phyloP scores from a whole-genome alignment of 2,888 invertebrate species.

The Lumbricus terrestris region DNA sequence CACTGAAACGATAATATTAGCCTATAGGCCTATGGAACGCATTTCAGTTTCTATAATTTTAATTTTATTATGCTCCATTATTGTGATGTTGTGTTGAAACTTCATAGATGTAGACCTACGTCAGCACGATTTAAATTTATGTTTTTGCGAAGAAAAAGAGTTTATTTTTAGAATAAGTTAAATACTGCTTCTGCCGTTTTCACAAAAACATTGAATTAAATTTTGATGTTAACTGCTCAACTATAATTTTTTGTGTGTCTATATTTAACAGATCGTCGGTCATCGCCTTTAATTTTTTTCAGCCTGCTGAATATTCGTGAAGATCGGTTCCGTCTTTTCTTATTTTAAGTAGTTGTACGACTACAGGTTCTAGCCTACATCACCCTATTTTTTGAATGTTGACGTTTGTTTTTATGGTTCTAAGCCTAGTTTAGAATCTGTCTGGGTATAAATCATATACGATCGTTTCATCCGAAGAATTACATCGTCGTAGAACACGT shows the following conservation, averaged over 20 bases:
- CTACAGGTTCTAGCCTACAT: no score
- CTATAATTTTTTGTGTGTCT: not conserved
- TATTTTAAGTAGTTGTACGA: not conserved
- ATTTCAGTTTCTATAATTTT: not conserved
- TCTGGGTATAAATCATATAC: not conserved
- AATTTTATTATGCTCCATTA: not conserved
- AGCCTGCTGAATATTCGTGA: constrained; percentile 7
- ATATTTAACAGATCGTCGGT: not conserved
- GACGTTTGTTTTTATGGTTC: no score
- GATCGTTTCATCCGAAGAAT: not conserved
- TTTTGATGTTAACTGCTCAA: constrained; percentile 15
- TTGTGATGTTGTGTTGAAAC: constrained; percentile 6
- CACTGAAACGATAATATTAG: not conserved
- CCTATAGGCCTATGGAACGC: not conserved
- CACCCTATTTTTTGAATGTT: no score
- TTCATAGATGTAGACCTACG: not conserved
- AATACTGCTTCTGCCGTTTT: constrained; percentile 12
- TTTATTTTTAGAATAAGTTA: constrained; percentile 13
- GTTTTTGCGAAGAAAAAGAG: constrained; percentile 5
- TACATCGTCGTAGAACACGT: not conserved
- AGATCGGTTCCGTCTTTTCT: not conserved
- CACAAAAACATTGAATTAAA: not conserved
- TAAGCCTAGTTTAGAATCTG: not conserved
- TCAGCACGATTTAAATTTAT: not conserved
- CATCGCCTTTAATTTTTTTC: constrained; percentile 4